Conservation (phyloP, 2,113 vertebrate genomes). For the Anguilla japonica region DNA sequence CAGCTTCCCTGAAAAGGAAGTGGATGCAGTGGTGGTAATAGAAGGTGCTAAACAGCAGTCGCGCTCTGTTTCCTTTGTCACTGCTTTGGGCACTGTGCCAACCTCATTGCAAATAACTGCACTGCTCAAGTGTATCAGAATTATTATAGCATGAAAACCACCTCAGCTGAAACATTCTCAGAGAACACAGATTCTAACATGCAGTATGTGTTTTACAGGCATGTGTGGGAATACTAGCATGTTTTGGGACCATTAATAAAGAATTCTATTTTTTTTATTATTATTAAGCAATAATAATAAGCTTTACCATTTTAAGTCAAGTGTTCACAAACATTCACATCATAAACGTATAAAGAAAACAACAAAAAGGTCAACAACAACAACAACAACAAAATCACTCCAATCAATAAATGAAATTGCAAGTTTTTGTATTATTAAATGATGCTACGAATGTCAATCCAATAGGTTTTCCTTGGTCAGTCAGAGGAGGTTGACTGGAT, state of each 20-base stretch:
- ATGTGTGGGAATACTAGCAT: background rate
- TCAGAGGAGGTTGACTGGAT: no score
- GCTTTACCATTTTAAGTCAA: no score
- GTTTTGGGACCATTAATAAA: background rate
- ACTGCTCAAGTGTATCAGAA: constrained; percentile 84
- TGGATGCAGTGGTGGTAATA: constrained; percentile 51
- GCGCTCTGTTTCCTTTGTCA: constrained; percentile 73
- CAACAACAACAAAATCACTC: no score
- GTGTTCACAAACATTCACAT: no score
- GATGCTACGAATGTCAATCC: no score
- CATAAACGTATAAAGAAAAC: no score
- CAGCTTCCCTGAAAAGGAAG: constrained; percentile 48
- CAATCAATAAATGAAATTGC: no score
- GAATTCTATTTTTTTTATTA: background rate
- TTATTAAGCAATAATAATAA: no score
- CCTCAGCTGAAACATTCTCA: constrained; percentile 69
- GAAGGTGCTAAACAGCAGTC: constrained; percentile 63
- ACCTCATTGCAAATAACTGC: constrained; percentile 80
- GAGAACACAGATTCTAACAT: constrained; percentile 1
- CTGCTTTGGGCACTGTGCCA: constrained; percentile 77
- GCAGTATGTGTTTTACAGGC: background rate
- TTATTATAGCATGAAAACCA: constrained; percentile 81
- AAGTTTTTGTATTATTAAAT: no score
- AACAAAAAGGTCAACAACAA: no score
- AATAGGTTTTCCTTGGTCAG: no score